phyloP scores from a whole-genome alignment of 2,797 vertebrate species.

The Danio kyathit region DNA sequence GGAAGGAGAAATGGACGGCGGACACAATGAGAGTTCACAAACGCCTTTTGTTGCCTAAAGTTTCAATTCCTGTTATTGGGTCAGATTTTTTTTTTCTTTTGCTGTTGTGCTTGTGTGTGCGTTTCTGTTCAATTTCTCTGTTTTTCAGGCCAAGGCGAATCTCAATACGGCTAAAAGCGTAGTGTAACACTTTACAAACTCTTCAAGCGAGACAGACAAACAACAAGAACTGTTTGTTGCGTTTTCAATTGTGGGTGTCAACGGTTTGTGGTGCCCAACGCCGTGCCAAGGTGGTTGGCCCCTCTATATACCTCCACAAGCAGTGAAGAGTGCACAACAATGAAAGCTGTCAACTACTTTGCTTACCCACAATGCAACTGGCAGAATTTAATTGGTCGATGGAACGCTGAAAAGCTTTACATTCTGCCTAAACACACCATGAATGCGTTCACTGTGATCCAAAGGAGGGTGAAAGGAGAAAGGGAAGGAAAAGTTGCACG shows the following conservation, averaged over 20 bases:
- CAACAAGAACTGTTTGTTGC: conserved; percentile 43
- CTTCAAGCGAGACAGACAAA: conserved; percentile 36
- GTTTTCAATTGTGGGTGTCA: conserved; percentile 49
- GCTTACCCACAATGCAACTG: conserved; percentile 38
- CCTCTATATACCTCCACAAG: conserved; percentile 31
- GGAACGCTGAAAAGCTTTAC: conserved; percentile 48
- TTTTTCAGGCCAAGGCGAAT: conserved; percentile 49
- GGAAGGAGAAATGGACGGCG: conserved; percentile 55
- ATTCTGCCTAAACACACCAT: conserved; percentile 33
- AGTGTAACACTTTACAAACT: conserved; percentile 56
- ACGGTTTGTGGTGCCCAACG: conserved; percentile 35
- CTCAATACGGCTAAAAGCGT: conserved; percentile 35
- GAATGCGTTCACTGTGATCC: conserved; percentile 18
- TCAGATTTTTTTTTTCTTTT: conserved; percentile 39
- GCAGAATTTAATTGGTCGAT: conserved; percentile 42
- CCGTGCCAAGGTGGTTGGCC: conserved; percentile 38
- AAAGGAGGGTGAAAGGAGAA: conserved; percentile 25
- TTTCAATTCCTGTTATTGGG: conserved; percentile 68
- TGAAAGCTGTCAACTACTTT: conserved; percentile 49
- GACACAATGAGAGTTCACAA: conserved; percentile 71
- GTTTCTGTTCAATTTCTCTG: conserved; percentile 44
- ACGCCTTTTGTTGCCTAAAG: conserved; percentile 68
- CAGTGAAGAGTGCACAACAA: conserved; percentile 29
- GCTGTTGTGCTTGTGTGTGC: conserved; percentile 40
- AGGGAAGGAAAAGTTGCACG: not conserved